Evolutionary conservation across 2,888 invertebrate species (phyloP), one percentile per base, ranked within the genome.

Genomic region (Rutpela maculata): DNA sequence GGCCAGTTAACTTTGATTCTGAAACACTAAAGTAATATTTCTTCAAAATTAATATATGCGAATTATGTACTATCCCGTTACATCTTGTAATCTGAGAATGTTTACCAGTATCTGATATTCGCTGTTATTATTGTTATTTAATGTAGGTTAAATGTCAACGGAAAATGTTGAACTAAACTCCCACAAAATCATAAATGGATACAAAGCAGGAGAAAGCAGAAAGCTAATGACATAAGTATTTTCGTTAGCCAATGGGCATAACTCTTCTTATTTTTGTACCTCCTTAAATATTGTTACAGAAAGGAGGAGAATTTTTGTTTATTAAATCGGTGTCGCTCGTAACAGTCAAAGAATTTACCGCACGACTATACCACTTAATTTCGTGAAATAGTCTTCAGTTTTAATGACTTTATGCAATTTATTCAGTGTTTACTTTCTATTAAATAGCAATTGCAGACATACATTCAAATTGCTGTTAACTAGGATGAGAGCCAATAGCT

Each of bases 141-240:
- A 63, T 63, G 63, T 63, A 35, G 63, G 63, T 63, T 35, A 63
- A 63, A 63, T 63, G 63, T 63, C 63, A 63, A 38, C 26, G 63
- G n/a, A 17, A 63, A 63, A 35, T 10, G 63, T 63, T 11, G 43
- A 43, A 12, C 7, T 38, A 63, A 63, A 63, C 63, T 63, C 35
- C 63, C 38, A 63, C 35, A 63, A 63, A 63, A 63, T 63, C 22
- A 35, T 63, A 63, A 35, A 35, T 1, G 17, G 17, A 63, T 38
- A 17, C 35, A 5, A 31, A 63, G 35, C n/a, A 63, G 63, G 63
- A 63, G 63, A 63, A 63, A 63, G 63, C 63, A 63, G 63, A 63
- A 63, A 63, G 63, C 63, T 63, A 63, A 63, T 63, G 63, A 63
- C 63, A 63, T 63, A 63, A 63, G 31, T 18, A 7, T 35, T 43